Base-by-base conservation (phyloP, 2,888 invertebrate genomes). In the Aelia acuminata region DNA sequence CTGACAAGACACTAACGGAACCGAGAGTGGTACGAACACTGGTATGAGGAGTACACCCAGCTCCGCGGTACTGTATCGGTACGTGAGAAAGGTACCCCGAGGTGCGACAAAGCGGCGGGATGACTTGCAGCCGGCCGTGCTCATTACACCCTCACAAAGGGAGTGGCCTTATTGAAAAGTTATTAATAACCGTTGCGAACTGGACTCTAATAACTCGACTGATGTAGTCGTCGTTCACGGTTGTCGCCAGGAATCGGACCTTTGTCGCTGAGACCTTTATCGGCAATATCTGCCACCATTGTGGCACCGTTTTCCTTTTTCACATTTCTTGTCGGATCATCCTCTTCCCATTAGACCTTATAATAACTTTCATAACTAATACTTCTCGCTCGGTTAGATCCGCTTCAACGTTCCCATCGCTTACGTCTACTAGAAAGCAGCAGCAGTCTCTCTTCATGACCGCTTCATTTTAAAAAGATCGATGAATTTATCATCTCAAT, bases 321-420 rank as follows among this genome's bases (percentile, higher is more conserved):
- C 80, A 80, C 80, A 43, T 80, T 80, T 80, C 80, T 80, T 80
- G 80, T 80, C 80, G 80, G 80, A 80, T 80, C 80, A 80, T 80
- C 80, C 80, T 80, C 80, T 35, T 39, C 43, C 80, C 80, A 80
- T 80, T 80, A 80, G 80, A 47, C 80, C 80, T 80, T 80, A 80
- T 80, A 80, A 80, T 80, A 80, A 80, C 80, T 80, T 80, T 80
- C 80, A 80, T 80, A 80, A 80, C 80, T 80, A 80, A 80, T 80
- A 80, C 80, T 80, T 80, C 80, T 39, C 80, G 80, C 43, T n/a
- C 43, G 43, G 22, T 80, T 80, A 47, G 80, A 43, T 80, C 80
- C 80, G 80, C 80, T 80, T n/a, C 80, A 10, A 8, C 1, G 80
- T 80, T 80, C 80, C 80, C 80, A 80, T 39, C 43, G 80, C 80